phyloP scores from a whole-genome alignment of 2,113 vertebrate genomes.

The Oryzias curvinotus region DNA sequence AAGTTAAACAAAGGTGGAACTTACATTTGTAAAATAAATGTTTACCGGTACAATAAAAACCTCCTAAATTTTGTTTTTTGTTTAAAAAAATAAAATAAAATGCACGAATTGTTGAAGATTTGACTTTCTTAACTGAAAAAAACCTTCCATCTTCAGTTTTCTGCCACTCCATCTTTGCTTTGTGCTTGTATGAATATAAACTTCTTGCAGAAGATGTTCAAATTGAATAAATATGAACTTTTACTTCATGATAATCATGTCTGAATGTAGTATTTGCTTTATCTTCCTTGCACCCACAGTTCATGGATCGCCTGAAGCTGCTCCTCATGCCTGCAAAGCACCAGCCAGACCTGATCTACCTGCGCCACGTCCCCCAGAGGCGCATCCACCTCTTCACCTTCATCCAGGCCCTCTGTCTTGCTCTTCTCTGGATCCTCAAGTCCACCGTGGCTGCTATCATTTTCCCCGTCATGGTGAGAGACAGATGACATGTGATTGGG shows the following conservation, averaged over 20 bases:
- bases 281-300: slow-evolving; percentile 68
- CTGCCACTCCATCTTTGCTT: no score
- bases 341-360: slow-evolving; percentile 97
- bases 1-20: not conserved
- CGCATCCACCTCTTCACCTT: slow-evolving; percentile 97
- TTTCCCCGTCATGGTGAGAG: slow-evolving; percentile 95
- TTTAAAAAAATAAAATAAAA: no score
- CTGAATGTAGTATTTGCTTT: no score
- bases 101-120: no score
- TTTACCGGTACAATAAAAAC: not conserved
- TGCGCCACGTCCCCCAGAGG: slow-evolving; percentile 93
- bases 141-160: no score
- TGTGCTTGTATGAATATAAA: no score
- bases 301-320: slow-evolving; percentile 97
- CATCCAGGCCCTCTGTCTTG: slow-evolving; percentile 91
- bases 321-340: slow-evolving; percentile 97
- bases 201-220: no score
- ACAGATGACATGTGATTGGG: not conserved
- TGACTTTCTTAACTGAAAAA: no score
- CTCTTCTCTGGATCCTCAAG: slow-evolving; percentile 96
- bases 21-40: not conserved
- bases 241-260: no score
- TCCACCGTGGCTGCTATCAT: slow-evolving; percentile 97
- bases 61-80: no score
- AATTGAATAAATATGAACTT: no score